A percentile compares a stretch with the other conserved stretches of the same genome.
Conservation (phyloP, 2,113 vertebrate species). For the Siniperca chuatsi region DNA sequence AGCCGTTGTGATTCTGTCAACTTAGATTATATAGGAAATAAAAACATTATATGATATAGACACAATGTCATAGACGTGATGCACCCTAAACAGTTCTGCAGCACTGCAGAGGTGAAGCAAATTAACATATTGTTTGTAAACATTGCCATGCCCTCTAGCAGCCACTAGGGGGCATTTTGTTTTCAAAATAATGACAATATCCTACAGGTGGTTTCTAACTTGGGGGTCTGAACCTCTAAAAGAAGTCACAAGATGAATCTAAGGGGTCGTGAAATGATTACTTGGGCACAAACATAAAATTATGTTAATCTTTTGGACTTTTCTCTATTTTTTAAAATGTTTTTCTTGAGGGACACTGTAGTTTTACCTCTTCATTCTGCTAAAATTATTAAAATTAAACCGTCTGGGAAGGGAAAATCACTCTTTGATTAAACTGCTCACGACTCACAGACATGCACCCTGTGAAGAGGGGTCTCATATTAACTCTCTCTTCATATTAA, state of each 20-base stretch:
- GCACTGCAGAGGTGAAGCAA: slow-evolving; percentile 21
- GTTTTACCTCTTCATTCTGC: not conserved
- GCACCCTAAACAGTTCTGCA: not conserved
- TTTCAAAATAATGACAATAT: not conserved
- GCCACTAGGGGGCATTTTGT: slow-evolving; percentile 46
- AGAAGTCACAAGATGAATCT: not conserved
- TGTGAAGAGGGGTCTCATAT: not conserved
- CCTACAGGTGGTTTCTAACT: not conserved
- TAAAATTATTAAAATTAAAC: not conserved
- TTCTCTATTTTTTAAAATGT: not conserved
- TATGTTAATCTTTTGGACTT: not conserved
- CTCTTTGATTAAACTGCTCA: not conserved
- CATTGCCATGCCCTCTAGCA: not conserved
- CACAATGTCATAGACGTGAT: not conserved
- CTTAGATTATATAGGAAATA: not conserved
- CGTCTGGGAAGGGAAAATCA: not conserved
- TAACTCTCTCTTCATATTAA: not conserved
- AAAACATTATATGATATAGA: not conserved
- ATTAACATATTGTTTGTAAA: not conserved
- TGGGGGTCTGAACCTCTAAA: not conserved
- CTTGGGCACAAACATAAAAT: not conserved
- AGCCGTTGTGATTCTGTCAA: not conserved
- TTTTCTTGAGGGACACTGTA: not conserved
- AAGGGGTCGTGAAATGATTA: not conserved
- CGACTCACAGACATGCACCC: not conserved